Evolutionary conservation across 2,888 invertebrate species (phyloP).

Genomic region (Notodonta dromedarius): DNA sequence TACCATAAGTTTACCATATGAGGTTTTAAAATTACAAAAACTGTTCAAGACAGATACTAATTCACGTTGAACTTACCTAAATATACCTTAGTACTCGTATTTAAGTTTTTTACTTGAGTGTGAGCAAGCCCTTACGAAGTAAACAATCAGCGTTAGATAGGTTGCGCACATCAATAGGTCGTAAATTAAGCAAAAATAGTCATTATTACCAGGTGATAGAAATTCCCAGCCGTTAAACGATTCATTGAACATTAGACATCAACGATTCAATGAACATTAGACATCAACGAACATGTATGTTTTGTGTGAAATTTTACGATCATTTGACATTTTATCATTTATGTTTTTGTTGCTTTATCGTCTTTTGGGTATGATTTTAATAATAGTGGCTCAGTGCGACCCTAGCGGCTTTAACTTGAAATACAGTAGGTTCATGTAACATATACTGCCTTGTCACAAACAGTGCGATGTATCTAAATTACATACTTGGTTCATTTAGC

Average conservation of each 20-base stretch:
- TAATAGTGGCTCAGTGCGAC: too few relatives aligned
- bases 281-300: too few relatives aligned
- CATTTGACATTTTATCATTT: too few relatives aligned
- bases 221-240: not conserved
- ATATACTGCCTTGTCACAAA: not conserved
- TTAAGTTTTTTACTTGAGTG: not conserved
- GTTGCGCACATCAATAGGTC: conserved; percentile 58
- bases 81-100: too few relatives aligned
- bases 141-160: conserved; percentile 41
- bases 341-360: too few relatives aligned
- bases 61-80: too few relatives aligned
- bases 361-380: too few relatives aligned
- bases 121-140: conserved; percentile 43
- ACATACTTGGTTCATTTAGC: conserved; percentile 16
- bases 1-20: too few relatives aligned
- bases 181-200: conserved; percentile 47
- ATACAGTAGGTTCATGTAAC: not conserved
- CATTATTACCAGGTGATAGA: conserved; percentile 9
- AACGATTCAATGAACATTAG: not conserved
- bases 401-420: too few relatives aligned
- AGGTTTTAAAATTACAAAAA: too few relatives aligned
- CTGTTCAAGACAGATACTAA: too few relatives aligned
- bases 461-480: not conserved
- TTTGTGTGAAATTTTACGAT: not conserved
- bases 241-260: conserved; percentile 4